Evolutionary conservation across 2,113 vertebrate species (phyloP).

Genomic region (Myiozetetes cayanensis): DNA sequence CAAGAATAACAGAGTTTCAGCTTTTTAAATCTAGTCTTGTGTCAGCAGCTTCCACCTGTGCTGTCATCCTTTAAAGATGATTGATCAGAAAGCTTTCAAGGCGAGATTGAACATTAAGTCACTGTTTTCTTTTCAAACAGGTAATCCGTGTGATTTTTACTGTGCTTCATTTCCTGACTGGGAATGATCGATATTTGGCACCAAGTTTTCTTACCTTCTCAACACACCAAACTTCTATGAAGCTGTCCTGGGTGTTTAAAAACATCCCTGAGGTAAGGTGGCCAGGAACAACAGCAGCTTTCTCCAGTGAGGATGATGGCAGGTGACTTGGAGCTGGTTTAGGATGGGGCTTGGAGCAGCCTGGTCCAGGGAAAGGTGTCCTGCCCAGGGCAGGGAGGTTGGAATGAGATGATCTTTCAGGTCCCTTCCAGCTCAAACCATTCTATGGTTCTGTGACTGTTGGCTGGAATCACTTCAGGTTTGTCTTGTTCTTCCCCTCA

Average conservation of each 20-base stretch:
- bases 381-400: background rate
- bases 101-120: background rate
- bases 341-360: background rate
- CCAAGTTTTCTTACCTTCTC: constrained; percentile 85
- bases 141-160: constrained; percentile 78
- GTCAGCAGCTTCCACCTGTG: background rate
- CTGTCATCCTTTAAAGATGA: background rate
- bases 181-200: constrained; percentile 79
- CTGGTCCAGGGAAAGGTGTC: background rate
- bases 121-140: constrained; percentile 72
- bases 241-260: constrained; percentile 86
- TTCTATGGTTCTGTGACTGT: background rate
- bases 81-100: background rate
- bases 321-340: background rate
- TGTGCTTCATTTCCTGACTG: constrained; percentile 85
- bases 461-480: background rate
- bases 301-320: background rate
- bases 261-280: constrained; percentile 81
- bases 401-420: background rate
- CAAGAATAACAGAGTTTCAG: background rate
- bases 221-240: constrained; percentile 86
- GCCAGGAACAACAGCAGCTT: background rate
- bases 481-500: background rate
- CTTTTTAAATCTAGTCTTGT: background rate
- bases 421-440: background rate